Percentiles rank a stretch among this genome's conserved stretches.
Conservation (phyloP, 2,797 vertebrate genomes). For the Tenualosa thibaudeaui region DNA sequence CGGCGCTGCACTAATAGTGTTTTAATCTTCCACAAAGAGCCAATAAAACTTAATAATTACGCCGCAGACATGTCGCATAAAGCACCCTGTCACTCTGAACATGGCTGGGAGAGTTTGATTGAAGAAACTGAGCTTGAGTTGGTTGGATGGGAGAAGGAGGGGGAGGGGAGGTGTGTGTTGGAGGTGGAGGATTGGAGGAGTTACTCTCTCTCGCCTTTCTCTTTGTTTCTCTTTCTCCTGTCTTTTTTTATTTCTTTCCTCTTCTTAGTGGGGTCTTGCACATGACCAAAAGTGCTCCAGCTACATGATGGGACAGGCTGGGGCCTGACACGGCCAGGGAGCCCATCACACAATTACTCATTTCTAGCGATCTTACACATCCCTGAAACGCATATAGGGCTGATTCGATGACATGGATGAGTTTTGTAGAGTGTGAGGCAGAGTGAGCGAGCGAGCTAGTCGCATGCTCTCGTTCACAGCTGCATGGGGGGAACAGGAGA, state of each 20-base stretch:
- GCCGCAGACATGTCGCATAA: conserved; percentile 63
- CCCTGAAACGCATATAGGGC: not conserved
- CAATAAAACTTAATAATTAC: conserved; percentile 76
- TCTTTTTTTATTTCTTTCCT: not conserved
- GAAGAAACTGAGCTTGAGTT: conserved; percentile 29
- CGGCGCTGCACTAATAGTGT: conserved; percentile 71
- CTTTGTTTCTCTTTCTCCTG: not conserved
- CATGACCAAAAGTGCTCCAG: not conserved
- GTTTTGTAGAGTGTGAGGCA: not conserved
- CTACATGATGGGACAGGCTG: not conserved
- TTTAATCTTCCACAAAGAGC: conserved; percentile 76
- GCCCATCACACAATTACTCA: not conserved
- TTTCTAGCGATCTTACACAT: not conserved
- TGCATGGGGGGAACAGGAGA: conserved; percentile 15
- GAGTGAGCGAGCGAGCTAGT: not conserved
- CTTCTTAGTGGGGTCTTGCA: not conserved
- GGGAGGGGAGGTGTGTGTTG: not conserved
- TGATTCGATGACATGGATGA: not conserved
- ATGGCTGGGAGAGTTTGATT: conserved; percentile 41
- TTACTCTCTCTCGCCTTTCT: not conserved
- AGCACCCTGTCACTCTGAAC: conserved; percentile 58
- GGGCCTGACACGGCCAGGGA: not conserved
- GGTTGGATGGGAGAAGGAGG: not conserved
- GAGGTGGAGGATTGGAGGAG: not conserved
- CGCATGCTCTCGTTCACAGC: not conserved